These are phyloP conservation scores for Drosophila sp. DNA, from an alignment of 1,140 invertebrate species.

Conservation along the genomic window DNA sequence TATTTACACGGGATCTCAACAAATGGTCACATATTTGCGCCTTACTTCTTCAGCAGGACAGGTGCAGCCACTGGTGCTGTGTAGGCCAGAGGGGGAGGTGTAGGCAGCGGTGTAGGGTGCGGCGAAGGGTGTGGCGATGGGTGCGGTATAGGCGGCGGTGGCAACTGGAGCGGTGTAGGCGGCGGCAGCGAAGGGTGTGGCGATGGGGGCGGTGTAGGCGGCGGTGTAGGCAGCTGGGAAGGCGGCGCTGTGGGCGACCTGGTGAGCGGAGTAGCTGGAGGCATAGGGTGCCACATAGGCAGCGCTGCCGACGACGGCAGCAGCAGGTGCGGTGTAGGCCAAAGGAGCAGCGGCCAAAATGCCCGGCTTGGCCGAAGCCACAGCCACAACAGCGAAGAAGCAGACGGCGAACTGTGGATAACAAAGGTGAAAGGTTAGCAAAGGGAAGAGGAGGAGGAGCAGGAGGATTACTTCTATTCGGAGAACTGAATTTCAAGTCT, in stretches of 20 bases:
- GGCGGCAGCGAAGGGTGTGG: slow-evolving; percentile 50
- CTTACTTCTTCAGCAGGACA: slow-evolving; percentile 72
- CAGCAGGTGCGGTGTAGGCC: slow-evolving; percentile 82
- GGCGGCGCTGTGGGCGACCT: slow-evolving; percentile 64
- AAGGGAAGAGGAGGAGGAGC: neutral
- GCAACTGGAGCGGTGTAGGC: slow-evolving; percentile 57
- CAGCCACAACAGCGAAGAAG: slow-evolving; percentile 76
- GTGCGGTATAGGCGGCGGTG: slow-evolving; percentile 78
- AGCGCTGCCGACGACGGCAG: slow-evolving; percentile 67
- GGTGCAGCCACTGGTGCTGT: slow-evolving; percentile 32
- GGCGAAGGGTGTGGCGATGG: slow-evolving; percentile 39
- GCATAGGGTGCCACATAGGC: slow-evolving; percentile 85
- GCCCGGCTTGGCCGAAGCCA: slow-evolving; percentile 70
- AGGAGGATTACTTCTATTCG: no score
- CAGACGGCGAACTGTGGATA: slow-evolving; percentile 69
- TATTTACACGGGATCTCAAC: slow-evolving; percentile 66
- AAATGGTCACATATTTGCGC: slow-evolving; percentile 20
- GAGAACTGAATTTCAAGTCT: neutral
- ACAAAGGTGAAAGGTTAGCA: neutral
- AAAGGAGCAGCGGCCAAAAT: slow-evolving; percentile 74
- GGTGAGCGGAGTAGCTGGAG: slow-evolving; percentile 66
- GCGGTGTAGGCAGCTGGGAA: slow-evolving; percentile 72
- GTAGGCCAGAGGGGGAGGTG: slow-evolving; percentile 28
- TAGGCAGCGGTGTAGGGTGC: slow-evolving; percentile 66
- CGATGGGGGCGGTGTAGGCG: slow-evolving; percentile 48